These are phyloP conservation scores for Steinernema khuongi DNA, from an alignment of 1,140 invertebrate species.

Conservation along the genomic window DNA sequence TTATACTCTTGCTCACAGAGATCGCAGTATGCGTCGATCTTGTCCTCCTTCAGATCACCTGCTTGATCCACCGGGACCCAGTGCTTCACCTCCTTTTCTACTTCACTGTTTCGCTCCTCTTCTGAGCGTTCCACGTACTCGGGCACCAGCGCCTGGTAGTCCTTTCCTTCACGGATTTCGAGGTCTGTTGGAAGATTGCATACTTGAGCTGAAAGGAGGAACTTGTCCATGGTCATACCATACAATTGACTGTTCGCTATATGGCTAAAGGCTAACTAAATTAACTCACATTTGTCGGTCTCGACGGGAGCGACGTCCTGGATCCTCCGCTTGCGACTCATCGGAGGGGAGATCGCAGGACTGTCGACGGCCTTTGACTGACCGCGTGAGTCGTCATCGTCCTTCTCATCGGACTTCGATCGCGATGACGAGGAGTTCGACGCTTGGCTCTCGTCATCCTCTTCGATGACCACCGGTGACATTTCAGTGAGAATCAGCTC, in stretches of 20 bases:
- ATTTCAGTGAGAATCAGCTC: not conserved
- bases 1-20: not conserved
- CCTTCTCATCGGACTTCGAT: not conserved
- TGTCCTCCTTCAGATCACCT: not conserved
- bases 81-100: not conserved
- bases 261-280: too few species aligned
- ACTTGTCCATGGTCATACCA: too few species aligned
- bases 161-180: not conserved
- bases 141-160: not conserved
- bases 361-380: not conserved
- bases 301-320: not conserved
- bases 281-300: not conserved
- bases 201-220: too few species aligned
- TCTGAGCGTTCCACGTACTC: not conserved
- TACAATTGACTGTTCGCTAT: too few species aligned
- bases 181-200: not conserved
- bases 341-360: not conserved
- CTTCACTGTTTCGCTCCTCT: not conserved
- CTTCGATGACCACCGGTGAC: not conserved
- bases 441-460: not conserved
- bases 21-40: not conserved
- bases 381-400: conserved; percentile 3
- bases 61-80: not conserved
- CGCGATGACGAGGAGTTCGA: not conserved
- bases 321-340: not conserved